Conservation (phyloP, 2,888 invertebrate genomes). For the Dryobotodes eremita region DNA sequence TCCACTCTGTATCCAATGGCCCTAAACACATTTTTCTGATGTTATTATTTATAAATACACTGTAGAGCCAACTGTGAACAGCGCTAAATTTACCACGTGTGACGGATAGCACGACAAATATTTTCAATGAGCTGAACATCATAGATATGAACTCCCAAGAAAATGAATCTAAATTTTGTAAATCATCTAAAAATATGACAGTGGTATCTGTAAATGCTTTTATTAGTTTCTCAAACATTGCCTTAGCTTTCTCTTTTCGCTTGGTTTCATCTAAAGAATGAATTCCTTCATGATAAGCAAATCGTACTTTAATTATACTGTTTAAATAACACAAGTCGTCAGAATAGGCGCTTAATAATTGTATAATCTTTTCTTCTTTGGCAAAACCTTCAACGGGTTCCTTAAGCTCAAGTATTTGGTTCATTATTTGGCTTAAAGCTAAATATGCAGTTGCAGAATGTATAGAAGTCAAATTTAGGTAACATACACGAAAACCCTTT, state of each 20-base stretch:
- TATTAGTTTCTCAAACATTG: constrained; percentile 83
- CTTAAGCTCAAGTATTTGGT: constrained; percentile 81
- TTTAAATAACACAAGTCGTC: constrained; percentile 90
- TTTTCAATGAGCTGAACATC: constrained; percentile 79
- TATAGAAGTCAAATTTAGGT: constrained; percentile 81
- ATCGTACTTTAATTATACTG: constrained; percentile 88
- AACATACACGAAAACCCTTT: constrained; percentile 74
- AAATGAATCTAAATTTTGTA: constrained; percentile 86
- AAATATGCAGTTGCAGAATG: constrained; percentile 85
- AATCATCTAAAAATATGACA: constrained; percentile 87
- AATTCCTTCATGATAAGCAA: constrained; percentile 86
- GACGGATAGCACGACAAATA: constrained; percentile 81
- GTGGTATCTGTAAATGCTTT: constrained; percentile 75
- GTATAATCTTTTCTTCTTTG: constrained; percentile 85
- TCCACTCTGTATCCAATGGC: constrained; percentile 81
- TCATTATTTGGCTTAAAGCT: constrained; percentile 85
- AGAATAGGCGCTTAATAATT: constrained; percentile 77
- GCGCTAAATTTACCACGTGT: constrained; percentile 83
- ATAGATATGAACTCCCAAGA: constrained; percentile 86
- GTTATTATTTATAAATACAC: constrained; percentile 81
- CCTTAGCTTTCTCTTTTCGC: constrained; percentile 82
- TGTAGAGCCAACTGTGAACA: constrained; percentile 84
- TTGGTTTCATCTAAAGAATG: constrained; percentile 79
- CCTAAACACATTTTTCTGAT: constrained; percentile 85
- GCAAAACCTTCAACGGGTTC: constrained; percentile 82